Evolutionary conservation across 2,888 invertebrate species (phyloP), one percentile per base, ranked within the genome.

Genomic region (Brachyptera risi): DNA sequence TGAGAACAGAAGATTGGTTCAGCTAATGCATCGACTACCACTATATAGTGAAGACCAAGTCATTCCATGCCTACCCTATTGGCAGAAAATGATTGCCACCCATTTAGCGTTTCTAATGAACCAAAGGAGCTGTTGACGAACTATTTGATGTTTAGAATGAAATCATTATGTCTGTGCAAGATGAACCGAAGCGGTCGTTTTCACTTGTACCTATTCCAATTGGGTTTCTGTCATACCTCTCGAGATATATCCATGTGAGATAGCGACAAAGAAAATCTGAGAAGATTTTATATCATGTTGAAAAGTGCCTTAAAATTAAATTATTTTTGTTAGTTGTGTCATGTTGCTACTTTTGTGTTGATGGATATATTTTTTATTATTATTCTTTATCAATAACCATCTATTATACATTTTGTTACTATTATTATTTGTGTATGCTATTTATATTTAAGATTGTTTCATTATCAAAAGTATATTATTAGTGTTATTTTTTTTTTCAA

Each of bases 191-290:
- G 11, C 2, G 11, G 19, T 21, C 19, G 13, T 42, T 42, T 21
- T 21, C n/a, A n/a, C 19, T 21, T 21, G 21, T 11, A 21, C 42
- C 54, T 47, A 44, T 59, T 62, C 62, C 59, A 62, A 17, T 59
- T 62, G 62, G 54, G 62, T 62, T 62, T 62, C 62, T 62, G 62
- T 59, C 38, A 4, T 9, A 13, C 35, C 35, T 35, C 35, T 35
- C n/a, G n/a, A n/a, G n/a, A n/a, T n/a, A n/a, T n/a, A n/a, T n/a
- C n/a, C n/a, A n/a, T n/a, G n/a, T n/a, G n/a, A n/a, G n/a, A n/a
- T n/a, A n/a, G n/a, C n/a, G n/a, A n/a, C n/a, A n/a, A n/a, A n/a
- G n/a, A n/a, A n/a, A n/a, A n/a, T n/a, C n/a, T n/a, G n/a, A n/a
- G n/a, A n/a, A n/a, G n/a, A n/a, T n/a, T 56, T 3, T 24, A 38